Percentiles rank a stretch among this genome's conserved stretches.
These are phyloP conservation scores for Drosophila kambysellisi DNA, from an alignment of 2,888 invertebrate species.

Conservation along the genomic window DNA sequence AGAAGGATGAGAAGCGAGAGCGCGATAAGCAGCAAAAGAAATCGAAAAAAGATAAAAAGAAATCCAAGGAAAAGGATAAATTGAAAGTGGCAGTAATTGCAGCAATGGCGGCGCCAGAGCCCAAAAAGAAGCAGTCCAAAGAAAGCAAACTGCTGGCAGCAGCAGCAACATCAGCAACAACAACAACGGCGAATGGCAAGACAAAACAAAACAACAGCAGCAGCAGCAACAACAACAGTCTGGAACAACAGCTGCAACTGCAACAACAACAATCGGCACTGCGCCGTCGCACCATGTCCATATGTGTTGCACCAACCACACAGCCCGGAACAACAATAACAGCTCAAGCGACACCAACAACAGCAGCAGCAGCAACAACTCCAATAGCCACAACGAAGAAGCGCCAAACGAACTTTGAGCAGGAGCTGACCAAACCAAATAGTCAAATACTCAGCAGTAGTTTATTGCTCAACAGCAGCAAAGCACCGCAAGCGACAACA, in stretches of 20 bases:
- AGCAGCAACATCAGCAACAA: constrained; percentile 25
- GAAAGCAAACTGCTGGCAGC: constrained; percentile 20
- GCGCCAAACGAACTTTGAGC: constrained; percentile 86
- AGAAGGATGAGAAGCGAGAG: constrained; percentile 63
- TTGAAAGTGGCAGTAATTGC: constrained; percentile 34
- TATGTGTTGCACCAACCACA: constrained; percentile 56
- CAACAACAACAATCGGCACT: constrained; percentile 48
- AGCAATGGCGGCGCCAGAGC: constrained; percentile 19
- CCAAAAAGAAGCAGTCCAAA: constrained; percentile 50
- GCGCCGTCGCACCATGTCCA: constrained; percentile 74
- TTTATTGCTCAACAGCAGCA: constrained; percentile 64
- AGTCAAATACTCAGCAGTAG: constrained; percentile 73
- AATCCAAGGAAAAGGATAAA: constrained; percentile 69
- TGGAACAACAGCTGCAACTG: constrained; percentile 30
- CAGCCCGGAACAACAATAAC: constrained; percentile 9
- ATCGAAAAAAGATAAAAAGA: constrained; percentile 70
- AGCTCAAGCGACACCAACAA: constrained; percentile 35
- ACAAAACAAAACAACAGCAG: constrained; percentile 52
- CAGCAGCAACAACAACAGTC: neutral
- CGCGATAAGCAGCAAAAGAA: constrained; percentile 64
- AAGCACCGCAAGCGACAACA: constrained; percentile 30
- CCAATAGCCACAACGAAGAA: constrained; percentile 67
- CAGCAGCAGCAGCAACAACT: constrained; percentile 37
- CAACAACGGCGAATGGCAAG: constrained; percentile 59
- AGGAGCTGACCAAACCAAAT: constrained; percentile 78